These are phyloP conservation scores for Antennarius maculatus DNA, from an alignment of 2,797 vertebrate genomes.

Conservation along the genomic window DNA sequence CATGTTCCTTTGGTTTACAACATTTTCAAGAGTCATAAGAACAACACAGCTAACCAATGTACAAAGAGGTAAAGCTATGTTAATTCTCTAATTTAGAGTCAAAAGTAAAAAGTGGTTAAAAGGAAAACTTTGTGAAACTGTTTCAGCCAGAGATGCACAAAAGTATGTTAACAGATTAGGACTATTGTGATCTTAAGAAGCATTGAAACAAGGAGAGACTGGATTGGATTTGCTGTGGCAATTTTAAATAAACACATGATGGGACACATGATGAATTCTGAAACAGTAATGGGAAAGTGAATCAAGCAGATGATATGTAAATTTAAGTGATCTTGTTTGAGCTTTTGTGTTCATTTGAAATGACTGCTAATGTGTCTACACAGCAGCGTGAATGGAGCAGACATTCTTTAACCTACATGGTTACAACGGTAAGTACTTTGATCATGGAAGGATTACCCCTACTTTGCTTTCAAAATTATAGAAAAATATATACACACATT, in stretches of 20 bases:
- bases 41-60: not conserved
- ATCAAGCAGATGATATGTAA: not conserved
- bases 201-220: slow-evolving; percentile 17
- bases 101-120: slow-evolving; percentile 44
- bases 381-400: not conserved
- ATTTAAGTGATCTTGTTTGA: not conserved
- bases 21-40: slow-evolving; percentile 10
- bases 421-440: not conserved
- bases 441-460: not conserved
- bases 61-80: slow-evolving; percentile 12
- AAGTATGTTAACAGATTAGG: slow-evolving; percentile 15
- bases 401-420: not conserved
- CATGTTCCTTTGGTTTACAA: not conserved
- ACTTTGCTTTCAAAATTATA: not conserved
- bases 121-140: slow-evolving; percentile 19
- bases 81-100: slow-evolving; percentile 46
- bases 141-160: slow-evolving; percentile 18
- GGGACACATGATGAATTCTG: not conserved
- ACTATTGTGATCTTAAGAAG: slow-evolving; percentile 18
- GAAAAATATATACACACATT: slow-evolving; percentile 6
- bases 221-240: slow-evolving; percentile 19
- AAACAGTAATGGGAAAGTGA: not conserved
- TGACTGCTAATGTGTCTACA: not conserved
- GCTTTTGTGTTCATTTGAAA: not conserved
- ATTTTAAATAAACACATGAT: not conserved